These are phyloP conservation scores for Beris morrisii DNA, from an alignment of 2,888 invertebrate species.

Conservation along the genomic window DNA sequence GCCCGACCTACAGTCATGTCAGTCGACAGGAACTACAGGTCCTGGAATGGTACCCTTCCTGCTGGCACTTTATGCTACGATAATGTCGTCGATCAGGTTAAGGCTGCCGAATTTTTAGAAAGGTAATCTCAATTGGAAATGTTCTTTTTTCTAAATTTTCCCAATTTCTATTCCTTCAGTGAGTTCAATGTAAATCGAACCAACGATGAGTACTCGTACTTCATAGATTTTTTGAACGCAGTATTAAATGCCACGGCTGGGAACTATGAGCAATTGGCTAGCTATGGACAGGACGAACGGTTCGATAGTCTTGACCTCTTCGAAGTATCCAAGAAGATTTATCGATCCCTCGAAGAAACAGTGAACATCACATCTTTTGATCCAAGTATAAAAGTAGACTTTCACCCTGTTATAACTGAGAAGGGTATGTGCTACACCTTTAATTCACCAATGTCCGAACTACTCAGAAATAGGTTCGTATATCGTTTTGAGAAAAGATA, in stretches of 20 bases:
- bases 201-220: constrained; percentile 49
- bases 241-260: constrained; percentile 50
- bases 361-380: constrained; percentile 9
- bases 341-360: background rate
- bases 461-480: constrained; percentile 16
- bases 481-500: constrained; percentile 1
- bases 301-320: constrained; percentile 48
- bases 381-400: constrained; percentile 6
- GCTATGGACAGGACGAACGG: constrained; percentile 47
- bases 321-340: constrained; percentile 38
- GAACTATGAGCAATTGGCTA: constrained; percentile 45
- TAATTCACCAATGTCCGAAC: constrained; percentile 56
- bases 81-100: constrained; percentile 16
- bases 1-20: constrained; percentile 37
- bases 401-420: constrained; percentile 59
- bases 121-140: no score
- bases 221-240: constrained; percentile 48
- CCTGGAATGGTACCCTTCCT: constrained; percentile 38
- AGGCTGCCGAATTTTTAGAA: constrained; percentile 18
- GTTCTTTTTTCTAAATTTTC: background rate
- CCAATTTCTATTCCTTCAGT: background rate
- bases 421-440: constrained; percentile 63
- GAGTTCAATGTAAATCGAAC: constrained; percentile 47
- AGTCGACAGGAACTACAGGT: constrained; percentile 34
- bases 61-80: constrained; percentile 34